Evolutionary conservation across 1,140 invertebrate species (phyloP).

Genomic region (Micrasema longulum): DNA sequence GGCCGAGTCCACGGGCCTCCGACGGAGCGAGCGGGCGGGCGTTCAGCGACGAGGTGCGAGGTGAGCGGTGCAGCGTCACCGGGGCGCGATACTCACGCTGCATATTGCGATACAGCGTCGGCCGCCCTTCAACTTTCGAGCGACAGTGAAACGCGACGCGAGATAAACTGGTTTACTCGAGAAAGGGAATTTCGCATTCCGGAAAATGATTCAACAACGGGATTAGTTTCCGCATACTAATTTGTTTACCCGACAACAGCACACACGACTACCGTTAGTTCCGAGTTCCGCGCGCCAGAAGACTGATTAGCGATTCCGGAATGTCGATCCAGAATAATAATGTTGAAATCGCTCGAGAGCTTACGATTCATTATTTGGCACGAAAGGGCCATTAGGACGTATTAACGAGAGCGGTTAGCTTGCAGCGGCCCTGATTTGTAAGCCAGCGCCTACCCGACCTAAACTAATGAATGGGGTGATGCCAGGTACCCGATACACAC

Average conservation of each 20-base stretch:
- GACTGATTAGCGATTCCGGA: too few species aligned
- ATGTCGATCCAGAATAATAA: too few species aligned
- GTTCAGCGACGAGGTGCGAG: too few species aligned
- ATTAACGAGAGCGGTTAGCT: neutral
- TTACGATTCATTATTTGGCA: too few species aligned
- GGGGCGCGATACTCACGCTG: too few species aligned
- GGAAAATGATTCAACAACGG: neutral
- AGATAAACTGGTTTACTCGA: constrained; percentile 19
- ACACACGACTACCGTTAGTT: too few species aligned
- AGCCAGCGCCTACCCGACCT: constrained; percentile 7
- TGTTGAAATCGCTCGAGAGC: too few species aligned
- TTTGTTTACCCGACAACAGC: neutral
- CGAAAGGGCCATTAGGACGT: neutral
- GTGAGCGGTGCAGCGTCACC: neutral
- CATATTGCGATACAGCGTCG: too few species aligned
- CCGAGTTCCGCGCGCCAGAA: too few species aligned
- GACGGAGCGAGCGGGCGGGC: too few species aligned
- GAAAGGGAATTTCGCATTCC: constrained; percentile 29
- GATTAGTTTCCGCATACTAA: too few species aligned
- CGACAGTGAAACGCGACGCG: constrained; percentile 29
- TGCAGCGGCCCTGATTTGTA: constrained; percentile 10
- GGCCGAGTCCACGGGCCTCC: too few species aligned
- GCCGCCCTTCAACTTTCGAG: constrained; percentile 20
- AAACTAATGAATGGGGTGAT: constrained; percentile 22
- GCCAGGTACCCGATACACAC: constrained; percentile 10